Evolutionary conservation across 2,888 invertebrate species (phyloP).

Genomic region (Himalopsyche kuldschensis): DNA sequence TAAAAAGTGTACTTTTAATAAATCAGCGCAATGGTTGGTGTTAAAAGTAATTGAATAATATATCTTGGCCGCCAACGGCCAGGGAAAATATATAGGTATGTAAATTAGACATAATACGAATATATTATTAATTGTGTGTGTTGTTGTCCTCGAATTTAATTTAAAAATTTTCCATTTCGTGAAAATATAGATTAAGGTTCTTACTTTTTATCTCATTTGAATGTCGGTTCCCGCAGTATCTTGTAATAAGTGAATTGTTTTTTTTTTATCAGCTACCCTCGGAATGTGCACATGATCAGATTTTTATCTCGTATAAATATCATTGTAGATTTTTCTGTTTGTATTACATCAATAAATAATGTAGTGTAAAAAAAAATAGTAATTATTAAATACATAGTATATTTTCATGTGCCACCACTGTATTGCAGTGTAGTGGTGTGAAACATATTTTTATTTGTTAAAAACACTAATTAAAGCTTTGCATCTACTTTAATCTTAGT

Average conservation of each 20-base stretch:
- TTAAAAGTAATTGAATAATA: background rate
- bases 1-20: background rate
- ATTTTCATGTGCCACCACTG: background rate
- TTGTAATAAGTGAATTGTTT: background rate
- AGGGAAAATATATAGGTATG: background rate
- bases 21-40: background rate
- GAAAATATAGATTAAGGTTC: background rate
- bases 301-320: background rate
- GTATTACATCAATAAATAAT: background rate
- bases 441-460: background rate
- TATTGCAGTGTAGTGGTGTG: background rate
- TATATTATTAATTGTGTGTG: background rate
- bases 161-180: background rate
- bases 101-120: background rate
- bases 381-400: background rate
- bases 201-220: background rate
- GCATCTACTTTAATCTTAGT: too few relatives aligned
- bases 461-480: too few relatives aligned
- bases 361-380: background rate
- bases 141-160: background rate
- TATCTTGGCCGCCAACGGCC: background rate
- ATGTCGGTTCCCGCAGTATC: background rate
- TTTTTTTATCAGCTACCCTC: background rate
- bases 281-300: background rate
- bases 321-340: background rate